Conservation (phyloP, 2,888 invertebrate species). For the Anthrax anthrax region DNA sequence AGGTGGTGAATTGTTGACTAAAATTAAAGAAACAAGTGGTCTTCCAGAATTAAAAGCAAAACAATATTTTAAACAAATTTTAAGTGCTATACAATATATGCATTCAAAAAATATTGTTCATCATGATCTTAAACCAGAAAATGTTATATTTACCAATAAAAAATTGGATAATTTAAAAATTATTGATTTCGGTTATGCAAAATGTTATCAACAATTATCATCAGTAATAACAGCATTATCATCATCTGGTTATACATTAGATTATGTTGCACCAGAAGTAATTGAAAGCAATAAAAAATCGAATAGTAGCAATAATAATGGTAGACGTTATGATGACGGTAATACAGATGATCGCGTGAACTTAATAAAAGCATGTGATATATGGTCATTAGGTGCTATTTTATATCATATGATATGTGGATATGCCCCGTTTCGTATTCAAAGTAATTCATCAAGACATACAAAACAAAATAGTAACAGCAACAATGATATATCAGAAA, state of each 20-base stretch:
- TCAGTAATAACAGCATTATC: no score
- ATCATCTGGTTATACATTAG: conserved; percentile 47
- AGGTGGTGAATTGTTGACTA: conserved; percentile 67
- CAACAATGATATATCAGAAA: conserved; percentile 32
- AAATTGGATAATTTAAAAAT: conserved; percentile 51
- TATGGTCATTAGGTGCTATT: conserved; percentile 93
- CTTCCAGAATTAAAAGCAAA: conserved; percentile 69
- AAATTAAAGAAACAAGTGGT: conserved; percentile 47
- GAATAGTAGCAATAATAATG: conserved; percentile 12
- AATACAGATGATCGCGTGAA: conserved; percentile 32
- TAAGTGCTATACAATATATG: conserved; percentile 71
- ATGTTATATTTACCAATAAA: conserved; percentile 37
- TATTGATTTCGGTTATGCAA: conserved; percentile 92
- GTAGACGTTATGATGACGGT: not conserved
- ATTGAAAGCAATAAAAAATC: conserved; percentile 36
- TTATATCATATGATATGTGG: conserved; percentile 62
- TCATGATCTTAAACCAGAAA: conserved; percentile 90
- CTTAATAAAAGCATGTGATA: conserved; percentile 57
- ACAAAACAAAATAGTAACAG: not conserved
- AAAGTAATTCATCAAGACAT: conserved; percentile 8
- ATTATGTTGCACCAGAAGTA: conserved; percentile 91
- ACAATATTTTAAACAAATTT: conserved; percentile 66
- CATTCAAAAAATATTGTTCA: conserved; percentile 77
- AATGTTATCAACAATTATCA: conserved; percentile 31
- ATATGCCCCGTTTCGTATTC: conserved; percentile 58